A percentile compares a stretch with the other conserved stretches of the same genome.
Evolutionary conservation across 2,113 vertebrate genomes (phyloP).

Genomic region (Phyllopteryx taeniolatus): DNA sequence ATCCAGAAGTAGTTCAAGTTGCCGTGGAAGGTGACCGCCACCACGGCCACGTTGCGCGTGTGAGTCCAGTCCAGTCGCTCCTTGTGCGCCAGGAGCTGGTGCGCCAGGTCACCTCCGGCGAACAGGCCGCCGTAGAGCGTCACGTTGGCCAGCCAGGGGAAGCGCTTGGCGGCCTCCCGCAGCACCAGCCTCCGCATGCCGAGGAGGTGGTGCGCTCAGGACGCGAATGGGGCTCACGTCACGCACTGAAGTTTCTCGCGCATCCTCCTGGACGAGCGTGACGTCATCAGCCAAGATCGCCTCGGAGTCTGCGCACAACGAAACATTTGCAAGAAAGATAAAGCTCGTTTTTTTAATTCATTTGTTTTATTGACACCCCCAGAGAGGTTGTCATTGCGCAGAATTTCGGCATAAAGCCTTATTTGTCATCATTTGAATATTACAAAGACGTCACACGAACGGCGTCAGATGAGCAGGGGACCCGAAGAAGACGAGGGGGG

Average conservation of each 20-base stretch:
- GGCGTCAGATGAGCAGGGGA: not conserved
- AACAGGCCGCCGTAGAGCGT: slow-evolving; percentile 79
- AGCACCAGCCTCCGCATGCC: slow-evolving; percentile 59
- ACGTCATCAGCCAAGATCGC: not conserved
- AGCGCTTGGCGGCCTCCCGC: slow-evolving; percentile 64
- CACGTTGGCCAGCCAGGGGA: slow-evolving; percentile 84
- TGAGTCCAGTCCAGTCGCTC: slow-evolving; percentile 79
- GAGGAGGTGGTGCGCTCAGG: not conserved
- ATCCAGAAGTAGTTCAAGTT: slow-evolving; percentile 89
- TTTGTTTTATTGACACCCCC: too few relatives aligned
- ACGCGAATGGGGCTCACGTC: not conserved
- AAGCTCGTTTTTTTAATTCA: not conserved
- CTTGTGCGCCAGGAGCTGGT: slow-evolving; percentile 75
- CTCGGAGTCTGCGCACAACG: slow-evolving; percentile 2
- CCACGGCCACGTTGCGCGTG: slow-evolving; percentile 79
- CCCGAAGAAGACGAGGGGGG: not conserved
- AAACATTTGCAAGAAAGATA: not conserved
- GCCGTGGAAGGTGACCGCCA: slow-evolving; percentile 82
- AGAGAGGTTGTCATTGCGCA: too few relatives aligned
- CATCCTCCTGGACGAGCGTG: not conserved
- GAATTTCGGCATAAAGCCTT: too few relatives aligned
- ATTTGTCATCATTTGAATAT: too few relatives aligned
- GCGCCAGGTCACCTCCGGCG: slow-evolving; percentile 81
- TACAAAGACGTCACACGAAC: not conserved
- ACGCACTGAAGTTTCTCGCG: not conserved